Evolutionary conservation across 2,888 invertebrate genomes (phyloP).

Genomic region (Steromphala cineraria): DNA sequence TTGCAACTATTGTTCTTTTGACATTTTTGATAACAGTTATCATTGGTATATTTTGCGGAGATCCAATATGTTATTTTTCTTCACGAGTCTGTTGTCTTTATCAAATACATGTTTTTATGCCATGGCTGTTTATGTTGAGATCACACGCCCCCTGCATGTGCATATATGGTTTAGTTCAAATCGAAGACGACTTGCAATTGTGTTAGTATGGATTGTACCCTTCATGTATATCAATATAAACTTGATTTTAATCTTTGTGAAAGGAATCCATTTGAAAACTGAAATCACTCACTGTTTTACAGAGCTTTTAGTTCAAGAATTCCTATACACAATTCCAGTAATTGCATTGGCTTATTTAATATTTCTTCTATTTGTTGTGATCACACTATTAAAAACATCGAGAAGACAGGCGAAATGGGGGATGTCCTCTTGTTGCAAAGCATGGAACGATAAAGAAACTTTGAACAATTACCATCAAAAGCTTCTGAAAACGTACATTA

Average conservation of each 20-base stretch:
- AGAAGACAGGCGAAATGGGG: background rate
- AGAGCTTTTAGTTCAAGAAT: background rate
- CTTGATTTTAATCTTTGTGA: background rate
- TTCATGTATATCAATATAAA: background rate
- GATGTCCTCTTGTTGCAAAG: too few species aligned
- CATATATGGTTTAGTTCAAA: background rate
- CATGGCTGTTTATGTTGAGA: background rate
- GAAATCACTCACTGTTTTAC: background rate
- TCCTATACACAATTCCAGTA: background rate
- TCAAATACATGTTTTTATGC: background rate
- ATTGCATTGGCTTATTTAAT: background rate
- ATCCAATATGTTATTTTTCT: too few species aligned
- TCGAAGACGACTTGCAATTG: background rate
- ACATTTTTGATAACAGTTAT: too few species aligned
- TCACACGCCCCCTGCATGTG: background rate
- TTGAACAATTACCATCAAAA: too few species aligned
- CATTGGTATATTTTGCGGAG: too few species aligned
- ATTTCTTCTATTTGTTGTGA: background rate
- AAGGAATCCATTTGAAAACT: background rate
- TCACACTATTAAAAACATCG: background rate
- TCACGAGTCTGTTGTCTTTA: background rate
- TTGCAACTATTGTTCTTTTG: too few species aligned
- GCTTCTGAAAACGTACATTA: too few species aligned
- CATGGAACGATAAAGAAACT: too few species aligned
- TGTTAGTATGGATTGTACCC: background rate